phyloP scores from a whole-genome alignment of 2,797 vertebrate genomes.

The Phylloscopus collybita region DNA sequence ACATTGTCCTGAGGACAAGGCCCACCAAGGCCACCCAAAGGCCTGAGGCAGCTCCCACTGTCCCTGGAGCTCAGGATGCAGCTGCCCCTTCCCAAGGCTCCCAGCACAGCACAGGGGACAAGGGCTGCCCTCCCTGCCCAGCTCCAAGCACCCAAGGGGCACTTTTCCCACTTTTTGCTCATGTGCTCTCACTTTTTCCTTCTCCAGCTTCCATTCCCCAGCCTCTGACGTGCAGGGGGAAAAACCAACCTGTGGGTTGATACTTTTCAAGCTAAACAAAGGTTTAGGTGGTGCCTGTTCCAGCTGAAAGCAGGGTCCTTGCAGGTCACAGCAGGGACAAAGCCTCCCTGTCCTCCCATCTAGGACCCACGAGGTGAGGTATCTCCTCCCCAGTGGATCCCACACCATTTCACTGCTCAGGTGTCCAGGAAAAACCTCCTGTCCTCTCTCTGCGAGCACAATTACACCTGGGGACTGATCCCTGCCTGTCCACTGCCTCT shows the following conservation, averaged over 20 bases:
- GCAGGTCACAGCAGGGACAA: not conserved
- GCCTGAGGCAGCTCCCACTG: not conserved
- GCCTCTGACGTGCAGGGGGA: not conserved
- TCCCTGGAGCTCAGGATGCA: not conserved
- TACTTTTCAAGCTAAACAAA: not conserved
- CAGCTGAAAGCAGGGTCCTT: not conserved
- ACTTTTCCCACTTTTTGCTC: not conserved
- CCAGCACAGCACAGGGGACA: not conserved
- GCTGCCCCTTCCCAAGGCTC: not conserved
- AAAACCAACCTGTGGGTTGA: not conserved
- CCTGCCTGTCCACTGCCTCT: not conserved
- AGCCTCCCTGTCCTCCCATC: not conserved
- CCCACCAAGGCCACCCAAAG: not conserved
- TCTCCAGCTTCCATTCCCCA: conserved; percentile 36
- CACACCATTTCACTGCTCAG: not conserved
- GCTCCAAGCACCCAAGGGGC: not conserved
- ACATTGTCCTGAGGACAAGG: not conserved
- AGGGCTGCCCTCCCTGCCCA: not conserved
- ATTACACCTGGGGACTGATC: not conserved
- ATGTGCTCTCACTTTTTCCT: not conserved
- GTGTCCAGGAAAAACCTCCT: not conserved
- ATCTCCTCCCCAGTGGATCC: not conserved
- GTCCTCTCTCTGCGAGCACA: not conserved
- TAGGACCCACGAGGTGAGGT: not conserved
- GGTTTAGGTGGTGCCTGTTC: not conserved